Evolutionary conservation across 2,888 invertebrate species (phyloP).

Genomic region (Eupithecia subfuscata): DNA sequence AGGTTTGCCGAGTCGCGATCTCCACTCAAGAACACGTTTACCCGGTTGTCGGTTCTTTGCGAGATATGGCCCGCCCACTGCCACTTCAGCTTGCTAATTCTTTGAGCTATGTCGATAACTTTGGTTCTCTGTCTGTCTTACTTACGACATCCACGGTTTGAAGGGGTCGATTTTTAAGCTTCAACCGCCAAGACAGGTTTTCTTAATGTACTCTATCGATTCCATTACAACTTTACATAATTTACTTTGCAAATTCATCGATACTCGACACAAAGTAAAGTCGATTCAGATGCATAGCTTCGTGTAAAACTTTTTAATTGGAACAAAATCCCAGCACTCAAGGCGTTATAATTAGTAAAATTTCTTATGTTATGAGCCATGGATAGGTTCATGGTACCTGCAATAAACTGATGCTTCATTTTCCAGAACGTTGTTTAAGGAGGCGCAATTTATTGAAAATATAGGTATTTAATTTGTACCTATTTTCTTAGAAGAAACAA

Average conservation of each 20-base stretch:
- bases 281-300: constrained; percentile 46
- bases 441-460: too few species aligned
- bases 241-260: constrained; percentile 38
- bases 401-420: neutral
- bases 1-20: too few species aligned
- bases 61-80: too few species aligned
- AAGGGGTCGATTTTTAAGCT: neutral
- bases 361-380: constrained; percentile 76
- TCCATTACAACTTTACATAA: constrained; percentile 4
- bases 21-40: too few species aligned
- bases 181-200: neutral
- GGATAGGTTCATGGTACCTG: neutral
- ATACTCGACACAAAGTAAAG: constrained; percentile 40
- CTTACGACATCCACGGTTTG: neutral
- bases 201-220: neutral
- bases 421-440: neutral
- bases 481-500: neutral
- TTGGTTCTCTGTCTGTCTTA: too few species aligned
- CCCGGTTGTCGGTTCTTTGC: too few species aligned
- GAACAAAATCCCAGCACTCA: constrained; percentile 77
- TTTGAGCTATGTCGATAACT: too few species aligned
- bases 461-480: neutral
- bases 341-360: constrained; percentile 83
- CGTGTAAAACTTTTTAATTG: constrained; percentile 78
- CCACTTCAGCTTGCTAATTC: too few species aligned